Percentiles rank a stretch among this genome's conserved stretches.
phyloP scores from a whole-genome alignment of 1,140 invertebrate species.

The Philopotamus ludificatus region DNA sequence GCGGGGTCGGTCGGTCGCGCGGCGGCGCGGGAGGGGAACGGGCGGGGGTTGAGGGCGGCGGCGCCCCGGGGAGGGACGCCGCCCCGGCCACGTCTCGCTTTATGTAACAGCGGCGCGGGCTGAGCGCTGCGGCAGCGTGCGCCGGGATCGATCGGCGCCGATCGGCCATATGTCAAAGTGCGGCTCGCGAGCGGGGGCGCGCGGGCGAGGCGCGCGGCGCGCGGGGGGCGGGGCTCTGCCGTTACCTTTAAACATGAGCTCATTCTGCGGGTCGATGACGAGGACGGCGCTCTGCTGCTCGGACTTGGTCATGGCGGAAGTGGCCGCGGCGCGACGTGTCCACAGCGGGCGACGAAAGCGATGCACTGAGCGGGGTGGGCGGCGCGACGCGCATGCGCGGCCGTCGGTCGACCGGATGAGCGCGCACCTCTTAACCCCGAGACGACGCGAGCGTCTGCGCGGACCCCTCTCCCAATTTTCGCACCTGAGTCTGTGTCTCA shows the following conservation, averaged over 20 bases:
- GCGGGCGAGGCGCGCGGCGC: background rate
- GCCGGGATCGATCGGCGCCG: background rate
- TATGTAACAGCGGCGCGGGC: background rate
- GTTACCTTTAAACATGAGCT: conserved; percentile 36
- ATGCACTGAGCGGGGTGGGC: background rate
- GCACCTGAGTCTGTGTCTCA: too few species aligned
- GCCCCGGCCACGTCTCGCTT: background rate
- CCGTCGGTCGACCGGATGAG: too few species aligned
- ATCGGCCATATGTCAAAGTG: too few species aligned
- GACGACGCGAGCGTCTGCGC: too few species aligned
- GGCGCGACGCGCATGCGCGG: background rate
- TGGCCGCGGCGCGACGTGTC: background rate
- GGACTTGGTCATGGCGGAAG: conserved; percentile 14
- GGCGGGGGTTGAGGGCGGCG: background rate
- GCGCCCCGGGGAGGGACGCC: background rate
- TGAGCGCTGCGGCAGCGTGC: background rate
- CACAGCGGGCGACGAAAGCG: conserved; percentile 2
- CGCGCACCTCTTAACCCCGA: too few species aligned
- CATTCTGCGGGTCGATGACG: conserved; percentile 25
- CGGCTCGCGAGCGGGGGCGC: background rate
- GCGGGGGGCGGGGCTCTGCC: background rate
- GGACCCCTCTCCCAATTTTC: too few species aligned
- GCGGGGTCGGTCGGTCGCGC: too few species aligned
- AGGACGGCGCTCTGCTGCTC: conserved; percentile 22
- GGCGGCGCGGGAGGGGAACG: background rate